Evolutionary conservation across 1,140 invertebrate species (phyloP), one percentile per base, ranked within the genome.

Genomic region (Heliconius hermathena): DNA sequence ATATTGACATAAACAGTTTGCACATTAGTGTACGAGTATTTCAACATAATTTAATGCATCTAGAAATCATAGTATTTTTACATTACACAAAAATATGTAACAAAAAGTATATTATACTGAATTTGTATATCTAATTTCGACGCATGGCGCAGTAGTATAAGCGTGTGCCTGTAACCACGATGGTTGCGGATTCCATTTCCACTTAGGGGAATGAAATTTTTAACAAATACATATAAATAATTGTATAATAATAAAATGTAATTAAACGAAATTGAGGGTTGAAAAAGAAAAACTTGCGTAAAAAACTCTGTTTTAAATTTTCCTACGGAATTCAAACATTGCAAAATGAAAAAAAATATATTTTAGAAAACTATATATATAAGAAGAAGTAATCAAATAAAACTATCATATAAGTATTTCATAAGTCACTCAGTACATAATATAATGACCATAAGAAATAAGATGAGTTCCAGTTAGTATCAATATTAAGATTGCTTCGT

Each of bases 1-100:
- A 66, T 66, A 66, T 66, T 66, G 60, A 66, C 60, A 66, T 66
- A 66, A 66, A 66, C 60, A 66, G 26, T 66, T 66, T 29, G 60
- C 26, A 66, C 60, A 66, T 66, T 66, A 66, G 60, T 66, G 60
- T 66, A 66, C 26, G 60, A 66, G 60, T 29, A 66, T 66, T 66
- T 66, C 60, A n/a, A 66, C 60, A 66, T 66, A 66, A 66, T 66
- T 66, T 29, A 66, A 66, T 66, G 60, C 60, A 22, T 26, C 60
- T 66, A 66, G 60, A 29, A 66, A 66, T 66, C 22, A 66, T 29
- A 29, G n/a, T 66, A 66, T 26, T 66, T 66, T 66, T 29, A 66
- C 11, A 66, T 66, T 66, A 66, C 9, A 29, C 60, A 29, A 66
- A 66, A 66, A 66, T 57, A 9, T 66, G 22, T 66, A 22, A 66